Evolutionary conservation across 2,888 invertebrate genomes (phyloP).

Genomic region (Meandrusa payeni): DNA sequence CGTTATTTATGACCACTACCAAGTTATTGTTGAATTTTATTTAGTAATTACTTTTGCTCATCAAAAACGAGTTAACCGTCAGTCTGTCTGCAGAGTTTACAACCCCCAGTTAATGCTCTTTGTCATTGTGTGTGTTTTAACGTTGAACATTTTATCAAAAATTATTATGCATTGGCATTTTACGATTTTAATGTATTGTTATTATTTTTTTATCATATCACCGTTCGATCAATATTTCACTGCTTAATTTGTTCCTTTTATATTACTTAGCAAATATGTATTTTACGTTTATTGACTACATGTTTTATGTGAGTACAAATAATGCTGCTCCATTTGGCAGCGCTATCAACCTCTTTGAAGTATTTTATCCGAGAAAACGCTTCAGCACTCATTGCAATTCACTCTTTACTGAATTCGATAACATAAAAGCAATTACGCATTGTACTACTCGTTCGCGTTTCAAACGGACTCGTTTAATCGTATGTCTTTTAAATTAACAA

Average conservation of each 20-base stretch:
- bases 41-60: background rate
- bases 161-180: too few relatives aligned
- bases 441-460: conserved; percentile 1
- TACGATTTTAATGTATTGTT: too few relatives aligned
- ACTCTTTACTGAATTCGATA: conserved; percentile 9
- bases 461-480: conserved; percentile 16
- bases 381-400: conserved; percentile 1
- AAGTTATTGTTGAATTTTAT: background rate
- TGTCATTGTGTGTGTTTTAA: conserved; percentile 4
- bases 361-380: background rate
- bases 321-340: too few relatives aligned
- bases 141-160: too few relatives aligned
- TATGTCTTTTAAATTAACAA: conserved; percentile 12
- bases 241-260: too few relatives aligned
- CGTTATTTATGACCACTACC: background rate
- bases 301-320: too few relatives aligned
- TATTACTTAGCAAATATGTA: too few relatives aligned
- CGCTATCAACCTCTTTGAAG: too few relatives aligned
- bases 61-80: conserved; percentile 3
- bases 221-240: too few relatives aligned
- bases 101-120: background rate
- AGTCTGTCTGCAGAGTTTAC: conserved; percentile 18
- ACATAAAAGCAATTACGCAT: conserved; percentile 6
- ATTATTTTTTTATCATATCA: too few relatives aligned
- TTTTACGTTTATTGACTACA: too few relatives aligned